Evolutionary conservation across 2,888 invertebrate species (phyloP).

Genomic region (Lasiommata megera): DNA sequence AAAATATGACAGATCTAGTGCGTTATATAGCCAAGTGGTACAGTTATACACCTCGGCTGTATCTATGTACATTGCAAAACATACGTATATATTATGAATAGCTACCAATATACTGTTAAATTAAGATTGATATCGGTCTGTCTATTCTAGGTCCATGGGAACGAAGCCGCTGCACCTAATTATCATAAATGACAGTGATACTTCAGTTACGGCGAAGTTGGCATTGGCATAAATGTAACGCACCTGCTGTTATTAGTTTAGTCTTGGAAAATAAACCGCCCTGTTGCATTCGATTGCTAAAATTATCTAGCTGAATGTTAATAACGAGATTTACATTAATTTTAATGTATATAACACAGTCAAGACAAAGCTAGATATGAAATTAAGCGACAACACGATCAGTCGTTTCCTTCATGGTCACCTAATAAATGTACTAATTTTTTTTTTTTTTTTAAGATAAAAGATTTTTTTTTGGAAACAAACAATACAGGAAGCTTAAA

Average conservation of each 20-base stretch:
- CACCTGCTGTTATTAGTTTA: conserved; percentile 21
- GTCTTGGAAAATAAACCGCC: conserved; percentile 16
- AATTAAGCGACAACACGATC: too few species aligned
- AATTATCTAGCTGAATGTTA: conserved; percentile 2
- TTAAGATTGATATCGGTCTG: conserved; percentile 6
- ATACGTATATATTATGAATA: neutral
- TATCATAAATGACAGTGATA: conserved; percentile 17
- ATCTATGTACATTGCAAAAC: too few species aligned
- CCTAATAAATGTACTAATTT: too few species aligned
- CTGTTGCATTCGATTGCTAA: conserved; percentile 1
- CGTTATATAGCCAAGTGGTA: too few species aligned
- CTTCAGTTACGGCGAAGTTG: conserved; percentile 12
- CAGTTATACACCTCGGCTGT: too few species aligned
- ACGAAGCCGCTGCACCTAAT: conserved; percentile 11
- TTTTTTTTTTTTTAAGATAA: too few species aligned
- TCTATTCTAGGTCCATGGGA: conserved; percentile 14
- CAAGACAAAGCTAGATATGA: too few species aligned
- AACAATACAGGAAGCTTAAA: too few species aligned
- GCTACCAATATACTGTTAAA: neutral
- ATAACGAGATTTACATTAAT: neutral
- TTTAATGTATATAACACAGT: neutral
- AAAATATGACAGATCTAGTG: too few species aligned
- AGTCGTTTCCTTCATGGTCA: too few species aligned
- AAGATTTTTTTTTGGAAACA: too few species aligned
- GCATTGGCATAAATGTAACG: conserved; percentile 20